phyloP scores from a whole-genome alignment of 2,113 vertebrate species.

The Pao palembangensis region DNA sequence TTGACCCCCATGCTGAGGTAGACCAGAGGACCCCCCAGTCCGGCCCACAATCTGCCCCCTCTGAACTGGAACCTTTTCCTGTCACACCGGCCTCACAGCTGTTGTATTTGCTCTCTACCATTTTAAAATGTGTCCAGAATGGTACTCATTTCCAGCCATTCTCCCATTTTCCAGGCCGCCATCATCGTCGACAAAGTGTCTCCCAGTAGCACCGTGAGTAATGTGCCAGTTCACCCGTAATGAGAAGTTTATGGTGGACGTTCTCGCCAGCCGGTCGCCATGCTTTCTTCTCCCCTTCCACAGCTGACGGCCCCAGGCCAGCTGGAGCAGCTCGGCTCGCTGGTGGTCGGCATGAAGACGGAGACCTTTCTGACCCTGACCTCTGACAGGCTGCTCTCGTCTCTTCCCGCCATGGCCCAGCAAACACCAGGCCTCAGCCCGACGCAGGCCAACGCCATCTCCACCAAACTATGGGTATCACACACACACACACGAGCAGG shows the following conservation, averaged over 20 bases:
- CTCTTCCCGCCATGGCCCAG: constrained; percentile 59
- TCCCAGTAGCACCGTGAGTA: constrained; percentile 65
- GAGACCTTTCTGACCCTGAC: constrained; percentile 63
- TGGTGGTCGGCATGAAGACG: constrained; percentile 69
- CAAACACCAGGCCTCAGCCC: constrained; percentile 51
- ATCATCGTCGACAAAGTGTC: constrained; percentile 72
- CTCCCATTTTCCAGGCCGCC: constrained; percentile 64
- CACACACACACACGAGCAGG: neutral
- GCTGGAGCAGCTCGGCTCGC: constrained; percentile 67
- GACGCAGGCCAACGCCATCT: constrained; percentile 61
- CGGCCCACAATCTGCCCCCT: constrained; percentile 4
- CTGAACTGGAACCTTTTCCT: constrained; percentile 8
- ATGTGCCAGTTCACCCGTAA: constrained; percentile 4
- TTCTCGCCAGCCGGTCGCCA: neutral
- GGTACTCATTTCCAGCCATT: neutral
- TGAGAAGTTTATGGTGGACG: neutral
- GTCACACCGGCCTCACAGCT: constrained; percentile 40
- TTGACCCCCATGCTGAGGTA: constrained; percentile 21
- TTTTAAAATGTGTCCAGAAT: neutral
- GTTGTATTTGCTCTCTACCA: neutral
- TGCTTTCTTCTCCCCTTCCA: constrained; percentile 7
- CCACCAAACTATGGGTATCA: constrained; percentile 77
- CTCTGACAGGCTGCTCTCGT: constrained; percentile 59
- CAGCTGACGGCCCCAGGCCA: constrained; percentile 51
- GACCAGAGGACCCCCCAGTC: constrained; percentile 9